Percentiles rank a stretch among this genome's conserved stretches.
Conservation (phyloP, 2,113 vertebrate species). For the Ondatra zibethicus region DNA sequence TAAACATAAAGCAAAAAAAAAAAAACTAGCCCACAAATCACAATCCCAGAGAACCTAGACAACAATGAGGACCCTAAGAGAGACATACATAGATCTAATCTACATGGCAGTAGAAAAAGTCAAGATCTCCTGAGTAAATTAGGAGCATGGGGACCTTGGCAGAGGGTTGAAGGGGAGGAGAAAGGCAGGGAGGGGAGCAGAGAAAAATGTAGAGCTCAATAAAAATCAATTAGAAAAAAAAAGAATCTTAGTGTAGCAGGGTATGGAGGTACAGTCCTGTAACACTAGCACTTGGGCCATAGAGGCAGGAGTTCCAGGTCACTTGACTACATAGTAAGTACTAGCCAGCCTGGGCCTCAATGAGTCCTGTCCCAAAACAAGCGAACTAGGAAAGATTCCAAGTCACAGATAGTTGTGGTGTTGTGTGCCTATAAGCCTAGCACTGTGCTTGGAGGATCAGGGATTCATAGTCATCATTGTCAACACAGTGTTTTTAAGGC, state of each 20-base stretch:
- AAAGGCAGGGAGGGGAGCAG: too few species aligned
- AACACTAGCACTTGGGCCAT: neutral
- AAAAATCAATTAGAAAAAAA: too few species aligned
- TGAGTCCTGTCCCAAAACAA: neutral
- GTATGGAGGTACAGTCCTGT: neutral
- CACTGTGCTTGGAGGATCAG: neutral
- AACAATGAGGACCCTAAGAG: too few species aligned
- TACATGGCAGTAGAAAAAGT: too few species aligned
- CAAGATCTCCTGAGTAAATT: too few species aligned
- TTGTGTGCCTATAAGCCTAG: neutral
- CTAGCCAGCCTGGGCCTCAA: neutral
- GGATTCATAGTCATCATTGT: neutral
- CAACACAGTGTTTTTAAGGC: neutral
- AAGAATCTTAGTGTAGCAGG: neutral
- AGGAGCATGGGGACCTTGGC: too few species aligned
- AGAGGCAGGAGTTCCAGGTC: neutral
- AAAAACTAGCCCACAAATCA: too few species aligned
- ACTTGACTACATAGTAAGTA: neutral
- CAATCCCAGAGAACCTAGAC: too few species aligned
- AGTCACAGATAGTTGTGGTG: neutral
- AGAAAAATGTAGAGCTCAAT: too few species aligned
- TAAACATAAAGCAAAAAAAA: too few species aligned
- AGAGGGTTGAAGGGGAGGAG: too few species aligned
- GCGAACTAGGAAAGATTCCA: neutral
- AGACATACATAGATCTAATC: too few species aligned